These are phyloP conservation scores for Poeciliopsis retropinna DNA, from an alignment of 2,113 vertebrate species.

Conservation along the genomic window DNA sequence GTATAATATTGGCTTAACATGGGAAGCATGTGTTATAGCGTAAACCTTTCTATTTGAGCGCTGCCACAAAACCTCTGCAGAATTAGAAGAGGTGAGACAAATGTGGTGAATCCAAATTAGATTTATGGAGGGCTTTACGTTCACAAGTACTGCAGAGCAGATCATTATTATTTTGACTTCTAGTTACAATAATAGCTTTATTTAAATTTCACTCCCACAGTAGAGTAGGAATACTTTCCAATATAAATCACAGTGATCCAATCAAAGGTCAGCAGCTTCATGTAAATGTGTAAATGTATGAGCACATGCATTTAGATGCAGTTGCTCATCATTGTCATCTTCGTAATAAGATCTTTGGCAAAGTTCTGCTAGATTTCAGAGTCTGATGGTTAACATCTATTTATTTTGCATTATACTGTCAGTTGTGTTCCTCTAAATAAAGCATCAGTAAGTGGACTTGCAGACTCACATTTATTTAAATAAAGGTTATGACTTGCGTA, in stretches of 20 bases:
- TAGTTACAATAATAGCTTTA: background rate
- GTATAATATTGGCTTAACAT: background rate
- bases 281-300: background rate
- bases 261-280: background rate
- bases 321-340: background rate
- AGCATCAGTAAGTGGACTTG: background rate
- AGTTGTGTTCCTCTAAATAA: background rate
- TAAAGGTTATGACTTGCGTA: too few species aligned
- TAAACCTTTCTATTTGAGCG: background rate
- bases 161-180: background rate
- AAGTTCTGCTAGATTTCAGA: background rate
- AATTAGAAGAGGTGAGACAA: background rate
- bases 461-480: too few species aligned
- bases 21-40: background rate
- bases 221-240: background rate
- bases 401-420: background rate
- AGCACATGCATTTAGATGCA: background rate
- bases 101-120: slow-evolving; percentile 1
- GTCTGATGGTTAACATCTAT: background rate
- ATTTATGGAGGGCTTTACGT: background rate
- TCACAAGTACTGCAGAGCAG: background rate
- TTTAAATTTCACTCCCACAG: background rate
- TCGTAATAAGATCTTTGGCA: background rate
- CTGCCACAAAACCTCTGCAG: background rate
- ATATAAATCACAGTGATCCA: background rate